Evolutionary conservation across 2,888 invertebrate species (phyloP).

Genomic region (Bombylius discolor): DNA sequence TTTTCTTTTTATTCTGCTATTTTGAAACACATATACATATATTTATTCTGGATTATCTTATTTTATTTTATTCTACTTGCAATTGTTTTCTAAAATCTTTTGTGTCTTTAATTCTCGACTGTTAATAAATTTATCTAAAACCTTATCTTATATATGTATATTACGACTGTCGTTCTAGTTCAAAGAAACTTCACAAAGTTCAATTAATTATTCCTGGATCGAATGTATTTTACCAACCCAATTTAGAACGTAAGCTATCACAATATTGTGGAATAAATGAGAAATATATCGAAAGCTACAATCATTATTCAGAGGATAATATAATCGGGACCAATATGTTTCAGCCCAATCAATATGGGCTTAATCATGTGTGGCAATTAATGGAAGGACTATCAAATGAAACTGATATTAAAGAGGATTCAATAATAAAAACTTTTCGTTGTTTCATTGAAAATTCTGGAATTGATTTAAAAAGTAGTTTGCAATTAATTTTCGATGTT

Average conservation of each 20-base stretch:
- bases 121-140: too few species aligned
- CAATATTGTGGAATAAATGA: not conserved
- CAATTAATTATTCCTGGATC: conserved; percentile 29
- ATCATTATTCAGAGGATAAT: conserved; percentile 19
- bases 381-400: conserved; percentile 23
- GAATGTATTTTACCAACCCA: conserved; percentile 46
- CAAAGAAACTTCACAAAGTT: conserved; percentile 35
- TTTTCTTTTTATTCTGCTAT: not conserved
- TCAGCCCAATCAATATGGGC: conserved; percentile 34
- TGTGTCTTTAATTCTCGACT: too few species aligned
- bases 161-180: conserved; percentile 16
- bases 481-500: conserved; percentile 83
- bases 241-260: conserved; percentile 42
- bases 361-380: conserved; percentile 36
- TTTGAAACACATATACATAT: too few species aligned
- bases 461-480: conserved; percentile 82
- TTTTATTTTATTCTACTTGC: too few species aligned
- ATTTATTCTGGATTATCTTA: conserved; percentile 3
- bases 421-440: conserved; percentile 26
- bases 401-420: too few species aligned
- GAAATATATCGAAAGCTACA: not conserved
- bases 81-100: too few species aligned
- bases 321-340: conserved; percentile 33
- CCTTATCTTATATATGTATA: too few species aligned
- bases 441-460: conserved; percentile 42